Base-by-base conservation (phyloP, 2,113 vertebrate species). In the Piprites chloris region DNA sequence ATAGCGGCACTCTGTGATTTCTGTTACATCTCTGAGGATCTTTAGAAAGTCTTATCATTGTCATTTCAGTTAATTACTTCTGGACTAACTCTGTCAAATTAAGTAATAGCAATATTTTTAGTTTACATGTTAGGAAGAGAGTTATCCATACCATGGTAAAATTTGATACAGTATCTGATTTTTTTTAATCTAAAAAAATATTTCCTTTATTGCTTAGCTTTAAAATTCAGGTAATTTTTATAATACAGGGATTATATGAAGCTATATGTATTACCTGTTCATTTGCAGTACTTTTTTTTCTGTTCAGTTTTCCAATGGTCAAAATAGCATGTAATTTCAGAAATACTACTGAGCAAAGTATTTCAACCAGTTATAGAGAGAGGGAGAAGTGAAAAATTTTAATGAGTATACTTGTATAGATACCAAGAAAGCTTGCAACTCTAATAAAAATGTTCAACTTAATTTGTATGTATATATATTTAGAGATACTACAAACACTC, bases 381-480 rank as follows among this genome's bases (percentile, higher is more conserved):
- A 18, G 1, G 1, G 1, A 2, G 3, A 32, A 76, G 24, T 41
- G 3, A 77, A 90, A 80, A 63, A 49, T 32, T 1, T 37, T 15
- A 78, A 21, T 30, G 46, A 39, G n/a, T 58, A 33, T 19, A 39
- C 12, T 44, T 58, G 11, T 15, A 9, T 3, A 49, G 39, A 41
- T 63, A 62, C 1, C 2, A 67, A 20, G 14, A 74, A 72, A n/a
- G 1, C 22, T 44, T 71, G 4, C 4, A 73, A 27, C 3, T 69
- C 55, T 9, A 35, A 6, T 24, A 79, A 44, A 79, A 61, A 46
- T 47, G 2, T 35, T 81, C 11, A 42, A 4, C 14, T 75, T 41
- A 32, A 84, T 52, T 17, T 21, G n/a, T 35, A 44, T 9, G 35
- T 30, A 42, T 27, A 20, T 23, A 6, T 52, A 6, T 59, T 39